These are phyloP conservation scores for Phthorimaea operculella DNA, from an alignment of 1,140 invertebrate species.

Conservation along the genomic window DNA sequence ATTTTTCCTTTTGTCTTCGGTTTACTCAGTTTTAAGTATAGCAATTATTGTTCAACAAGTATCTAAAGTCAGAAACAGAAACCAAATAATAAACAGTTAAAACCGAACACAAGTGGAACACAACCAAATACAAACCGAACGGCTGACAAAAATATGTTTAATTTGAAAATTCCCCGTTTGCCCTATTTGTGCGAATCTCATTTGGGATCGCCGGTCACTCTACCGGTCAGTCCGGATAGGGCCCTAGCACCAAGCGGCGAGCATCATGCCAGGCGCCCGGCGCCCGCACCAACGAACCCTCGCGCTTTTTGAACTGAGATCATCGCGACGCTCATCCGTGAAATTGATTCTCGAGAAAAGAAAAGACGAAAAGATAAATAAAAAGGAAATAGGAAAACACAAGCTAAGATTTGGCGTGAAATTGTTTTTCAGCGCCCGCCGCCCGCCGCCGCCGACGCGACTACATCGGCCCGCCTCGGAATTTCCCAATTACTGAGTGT, in stretches of 20 bases:
- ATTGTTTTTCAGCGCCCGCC: constrained; percentile 64
- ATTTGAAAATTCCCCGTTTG: too few relatives aligned
- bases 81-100: too few relatives aligned
- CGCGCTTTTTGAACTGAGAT: constrained; percentile 63
- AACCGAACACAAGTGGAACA: too few relatives aligned
- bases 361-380: constrained; percentile 68
- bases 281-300: constrained; percentile 26
- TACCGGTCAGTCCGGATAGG: too few relatives aligned
- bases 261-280: neutral
- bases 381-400: constrained; percentile 68
- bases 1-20: too few relatives aligned
- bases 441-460: constrained; percentile 38
- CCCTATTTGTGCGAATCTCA: too few relatives aligned
- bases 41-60: too few relatives aligned
- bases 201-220: too few relatives aligned
- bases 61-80: too few relatives aligned
- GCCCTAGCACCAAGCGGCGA: neutral
- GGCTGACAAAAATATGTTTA: too few relatives aligned
- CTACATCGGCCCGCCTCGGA: constrained; percentile 46
- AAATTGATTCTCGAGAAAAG: constrained; percentile 67
- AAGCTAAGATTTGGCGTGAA: constrained; percentile 68
- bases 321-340: constrained; percentile 66
- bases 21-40: too few relatives aligned
- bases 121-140: too few relatives aligned
- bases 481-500: constrained; percentile 65